Percentiles rank a stretch among this genome's conserved stretches.
Conservation (phyloP, 2,888 invertebrate species). For the Dioctria linearis region DNA sequence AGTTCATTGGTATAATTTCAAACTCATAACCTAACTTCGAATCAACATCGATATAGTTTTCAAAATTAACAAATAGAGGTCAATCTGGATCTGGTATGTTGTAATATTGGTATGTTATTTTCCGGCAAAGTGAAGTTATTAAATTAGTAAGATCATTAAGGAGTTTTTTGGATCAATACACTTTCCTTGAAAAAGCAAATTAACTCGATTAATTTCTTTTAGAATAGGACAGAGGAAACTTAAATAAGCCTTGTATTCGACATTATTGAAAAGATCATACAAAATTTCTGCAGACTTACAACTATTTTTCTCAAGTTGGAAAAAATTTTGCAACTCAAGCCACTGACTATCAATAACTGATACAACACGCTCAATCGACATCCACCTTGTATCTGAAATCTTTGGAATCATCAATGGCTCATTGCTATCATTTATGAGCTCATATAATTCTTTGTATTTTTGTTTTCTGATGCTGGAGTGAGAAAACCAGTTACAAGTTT, state of each 20-base stretch:
- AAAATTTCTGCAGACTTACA: constrained; percentile 2
- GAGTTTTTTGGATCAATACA: neutral
- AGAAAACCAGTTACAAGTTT: constrained; percentile 38
- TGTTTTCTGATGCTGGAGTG: constrained; percentile 2
- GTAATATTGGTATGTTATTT: too few relatives aligned
- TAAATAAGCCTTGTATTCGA: neutral
- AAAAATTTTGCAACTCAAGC: constrained; percentile 23
- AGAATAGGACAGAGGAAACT: neutral
- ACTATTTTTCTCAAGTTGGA: neutral
- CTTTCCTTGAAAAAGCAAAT: neutral
- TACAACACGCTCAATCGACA: constrained; percentile 20
- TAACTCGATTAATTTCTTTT: neutral
- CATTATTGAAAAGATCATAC: neutral
- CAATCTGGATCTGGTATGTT: too few relatives aligned
- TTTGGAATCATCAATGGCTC: constrained; percentile 10
- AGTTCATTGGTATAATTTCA: too few relatives aligned
- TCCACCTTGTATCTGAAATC: constrained; percentile 9
- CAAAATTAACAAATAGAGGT: too few relatives aligned
- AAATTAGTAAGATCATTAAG: neutral
- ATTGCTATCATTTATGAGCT: constrained; percentile 18
- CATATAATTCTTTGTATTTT: constrained; percentile 9
- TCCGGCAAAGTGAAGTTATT: neutral
- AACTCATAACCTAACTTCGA: too few relatives aligned
- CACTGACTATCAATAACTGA: neutral
- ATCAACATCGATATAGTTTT: too few relatives aligned